Conservation (phyloP, 2,113 vertebrate genomes). For the Pongo abelii region DNA sequence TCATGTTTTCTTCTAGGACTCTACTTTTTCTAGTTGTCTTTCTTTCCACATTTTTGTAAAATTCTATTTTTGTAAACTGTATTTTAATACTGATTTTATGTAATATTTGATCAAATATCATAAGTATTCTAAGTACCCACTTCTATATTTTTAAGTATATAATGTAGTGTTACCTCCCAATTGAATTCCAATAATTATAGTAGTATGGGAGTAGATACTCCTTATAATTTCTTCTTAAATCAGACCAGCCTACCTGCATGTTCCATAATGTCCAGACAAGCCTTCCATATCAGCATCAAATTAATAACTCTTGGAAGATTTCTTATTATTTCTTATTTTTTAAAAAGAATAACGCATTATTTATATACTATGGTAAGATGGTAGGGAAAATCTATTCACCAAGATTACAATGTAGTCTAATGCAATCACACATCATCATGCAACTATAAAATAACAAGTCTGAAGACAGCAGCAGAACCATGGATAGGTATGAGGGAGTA, state of each 20-base stretch:
- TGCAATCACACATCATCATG: not conserved
- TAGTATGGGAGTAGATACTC: accelerated
- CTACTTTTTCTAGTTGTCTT: not conserved
- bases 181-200: not conserved
- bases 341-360: not conserved
- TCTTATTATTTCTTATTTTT: not conserved
- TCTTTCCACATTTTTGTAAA: not conserved
- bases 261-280: not conserved
- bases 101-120: not conserved
- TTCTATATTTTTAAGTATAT: not conserved
- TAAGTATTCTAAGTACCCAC: not conserved
- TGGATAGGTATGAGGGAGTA: not conserved
- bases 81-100: not conserved
- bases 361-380: not conserved
- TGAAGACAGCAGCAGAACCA: not conserved
- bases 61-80: not conserved
- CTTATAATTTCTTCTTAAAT: not conserved
- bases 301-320: not conserved
- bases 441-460: not conserved
- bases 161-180: not conserved
- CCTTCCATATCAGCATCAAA: not conserved
- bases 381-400: not conserved
- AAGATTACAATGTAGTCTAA: not conserved
- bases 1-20: not conserved
- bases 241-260: accelerated